Conservation (phyloP, 2,797 vertebrate genomes). For the Hipposideros larvatus region DNA sequence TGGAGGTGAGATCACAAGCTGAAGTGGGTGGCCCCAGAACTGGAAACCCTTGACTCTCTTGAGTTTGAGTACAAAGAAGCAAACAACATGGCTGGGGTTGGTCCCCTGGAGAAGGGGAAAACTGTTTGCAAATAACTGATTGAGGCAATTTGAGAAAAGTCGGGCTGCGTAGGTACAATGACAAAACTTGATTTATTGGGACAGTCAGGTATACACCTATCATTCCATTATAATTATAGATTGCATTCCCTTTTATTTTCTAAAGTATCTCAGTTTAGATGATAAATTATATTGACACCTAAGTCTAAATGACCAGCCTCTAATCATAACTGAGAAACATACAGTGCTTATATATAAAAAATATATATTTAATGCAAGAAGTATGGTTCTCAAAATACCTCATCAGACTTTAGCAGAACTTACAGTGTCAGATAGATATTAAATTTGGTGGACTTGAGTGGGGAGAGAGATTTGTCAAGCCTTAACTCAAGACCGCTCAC, state of each 20-base stretch:
- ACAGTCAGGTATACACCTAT: background rate
- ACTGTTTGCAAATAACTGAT: background rate
- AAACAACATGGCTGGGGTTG: background rate
- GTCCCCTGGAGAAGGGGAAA: background rate
- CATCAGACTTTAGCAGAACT: background rate
- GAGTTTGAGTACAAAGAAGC: background rate
- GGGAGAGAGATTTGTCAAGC: background rate
- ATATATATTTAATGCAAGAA: background rate
- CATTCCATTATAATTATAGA: background rate
- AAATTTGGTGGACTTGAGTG: background rate
- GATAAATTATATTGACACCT: background rate
- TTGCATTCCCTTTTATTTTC: background rate
- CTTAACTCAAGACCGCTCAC: background rate
- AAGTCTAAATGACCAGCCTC: background rate
- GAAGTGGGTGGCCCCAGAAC: background rate
- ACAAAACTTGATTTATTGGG: background rate
- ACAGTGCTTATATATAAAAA: background rate
- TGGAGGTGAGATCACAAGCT: background rate
- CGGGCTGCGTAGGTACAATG: fast-evolving
- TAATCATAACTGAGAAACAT: background rate
- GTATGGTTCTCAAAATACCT: background rate
- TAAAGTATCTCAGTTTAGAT: background rate
- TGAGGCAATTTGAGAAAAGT: background rate
- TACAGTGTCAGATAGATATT: background rate
- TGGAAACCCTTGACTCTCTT: background rate